Percentiles rank a stretch among this genome's conserved stretches.
Evolutionary conservation across 1,140 invertebrate genomes (phyloP).

Genomic region (Diuraphis noxia): DNA sequence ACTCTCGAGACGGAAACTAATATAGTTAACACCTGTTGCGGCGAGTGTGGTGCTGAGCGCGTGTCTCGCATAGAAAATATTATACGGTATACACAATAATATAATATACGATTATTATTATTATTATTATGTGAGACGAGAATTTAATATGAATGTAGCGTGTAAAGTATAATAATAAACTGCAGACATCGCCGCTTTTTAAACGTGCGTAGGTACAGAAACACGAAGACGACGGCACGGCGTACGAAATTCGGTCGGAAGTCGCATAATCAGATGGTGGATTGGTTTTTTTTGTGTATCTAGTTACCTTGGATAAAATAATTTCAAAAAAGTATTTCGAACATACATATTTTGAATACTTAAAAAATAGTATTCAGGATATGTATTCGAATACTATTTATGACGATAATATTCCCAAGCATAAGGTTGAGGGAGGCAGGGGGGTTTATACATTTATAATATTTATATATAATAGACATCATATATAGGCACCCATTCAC

Average conservation of each 20-base stretch:
- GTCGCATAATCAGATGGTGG: neutral
- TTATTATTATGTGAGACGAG: neutral
- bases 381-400: too few species aligned
- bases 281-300: neutral
- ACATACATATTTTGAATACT: too few species aligned
- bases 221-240: neutral
- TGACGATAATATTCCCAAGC: too few species aligned
- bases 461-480: too few species aligned
- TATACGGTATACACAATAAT: too few species aligned
- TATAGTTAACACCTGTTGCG: neutral
- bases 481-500: too few species aligned
- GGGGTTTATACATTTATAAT: too few species aligned
- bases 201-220: too few species aligned
- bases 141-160: neutral
- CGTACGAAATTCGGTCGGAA: neutral
- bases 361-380: too few species aligned
- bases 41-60: neutral
- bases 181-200: neutral
- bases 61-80: neutral
- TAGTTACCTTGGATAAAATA: too few species aligned
- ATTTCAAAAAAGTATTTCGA: too few species aligned
- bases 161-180: neutral
- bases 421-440: too few species aligned
- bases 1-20: conserved; percentile 3
- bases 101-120: neutral